phyloP scores from a whole-genome alignment of 2,797 vertebrate genomes.

The Lepilemur ruficaudatus region DNA sequence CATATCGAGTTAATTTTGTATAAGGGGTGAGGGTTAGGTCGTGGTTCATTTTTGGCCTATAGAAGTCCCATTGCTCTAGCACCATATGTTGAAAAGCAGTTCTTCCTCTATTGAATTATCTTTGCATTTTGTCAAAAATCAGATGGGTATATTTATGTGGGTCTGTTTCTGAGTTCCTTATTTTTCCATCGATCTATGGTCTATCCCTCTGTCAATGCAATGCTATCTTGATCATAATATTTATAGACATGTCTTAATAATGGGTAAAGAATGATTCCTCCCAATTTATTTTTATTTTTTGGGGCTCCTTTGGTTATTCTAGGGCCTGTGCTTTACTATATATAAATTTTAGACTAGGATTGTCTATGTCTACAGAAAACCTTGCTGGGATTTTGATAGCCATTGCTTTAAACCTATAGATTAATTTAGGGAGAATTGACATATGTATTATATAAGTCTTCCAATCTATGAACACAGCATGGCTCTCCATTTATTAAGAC shows the following conservation, averaged over 20 bases:
- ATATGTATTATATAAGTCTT: background rate
- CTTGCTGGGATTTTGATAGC: background rate
- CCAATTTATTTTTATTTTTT: background rate
- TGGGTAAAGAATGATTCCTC: background rate
- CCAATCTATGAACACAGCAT: background rate
- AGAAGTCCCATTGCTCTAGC: background rate
- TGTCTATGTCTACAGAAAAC: background rate
- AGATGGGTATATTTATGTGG: background rate
- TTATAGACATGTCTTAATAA: background rate
- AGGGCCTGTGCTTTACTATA: background rate
- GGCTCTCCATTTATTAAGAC: background rate
- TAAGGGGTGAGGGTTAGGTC: background rate
- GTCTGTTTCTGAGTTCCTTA: background rate
- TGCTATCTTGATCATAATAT: background rate
- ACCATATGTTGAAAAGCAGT: background rate
- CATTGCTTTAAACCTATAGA: background rate
- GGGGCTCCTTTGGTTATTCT: background rate
- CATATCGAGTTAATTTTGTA: background rate
- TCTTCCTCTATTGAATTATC: background rate
- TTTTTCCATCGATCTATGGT: background rate
- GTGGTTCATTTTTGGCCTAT: background rate
- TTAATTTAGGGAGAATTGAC: background rate
- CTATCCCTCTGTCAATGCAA: background rate
- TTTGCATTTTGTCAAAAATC: background rate
- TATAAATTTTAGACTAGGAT: background rate